Evolutionary conservation across 92 coral and sea anemone species (phyloP).

Genomic region (Heteractis magnifica): DNA sequence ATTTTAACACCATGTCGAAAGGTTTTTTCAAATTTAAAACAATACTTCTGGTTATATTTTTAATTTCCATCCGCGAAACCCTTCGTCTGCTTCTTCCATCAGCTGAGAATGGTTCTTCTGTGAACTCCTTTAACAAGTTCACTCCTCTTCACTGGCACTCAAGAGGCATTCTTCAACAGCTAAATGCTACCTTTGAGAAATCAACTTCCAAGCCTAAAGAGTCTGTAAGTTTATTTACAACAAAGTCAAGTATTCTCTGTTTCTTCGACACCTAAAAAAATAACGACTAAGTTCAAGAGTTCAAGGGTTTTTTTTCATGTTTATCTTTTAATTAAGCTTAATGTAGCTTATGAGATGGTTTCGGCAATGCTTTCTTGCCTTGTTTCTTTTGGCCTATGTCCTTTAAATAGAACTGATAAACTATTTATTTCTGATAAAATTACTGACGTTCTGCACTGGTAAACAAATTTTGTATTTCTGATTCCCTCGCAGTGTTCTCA

Average conservation of each 20-base stretch:
- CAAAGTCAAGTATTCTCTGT: neutral
- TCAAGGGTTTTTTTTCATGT: too few relatives aligned
- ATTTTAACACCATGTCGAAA: neutral
- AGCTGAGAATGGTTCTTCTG: neutral
- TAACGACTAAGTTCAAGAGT: too few relatives aligned
- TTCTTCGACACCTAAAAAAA: neutral
- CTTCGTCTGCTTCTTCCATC: neutral
- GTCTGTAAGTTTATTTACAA: neutral
- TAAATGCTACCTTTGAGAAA: neutral
- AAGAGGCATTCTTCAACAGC: constrained; percentile 16
- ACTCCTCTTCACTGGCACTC: constrained; percentile 5
- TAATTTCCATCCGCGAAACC: constrained; percentile 1
- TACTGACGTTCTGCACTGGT: too few relatives aligned
- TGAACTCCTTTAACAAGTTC: neutral
- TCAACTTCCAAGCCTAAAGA: neutral
- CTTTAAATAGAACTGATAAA: too few relatives aligned
- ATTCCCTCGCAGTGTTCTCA: constrained; percentile 39
- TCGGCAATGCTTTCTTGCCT: too few relatives aligned
- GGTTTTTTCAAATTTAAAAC: neutral
- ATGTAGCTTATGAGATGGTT: too few relatives aligned
- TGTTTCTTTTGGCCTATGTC: too few relatives aligned
- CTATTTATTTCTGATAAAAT: too few relatives aligned
- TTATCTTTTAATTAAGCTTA: too few relatives aligned
- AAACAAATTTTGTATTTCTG: too few relatives aligned
- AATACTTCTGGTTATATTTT: neutral